Evolutionary conservation across 1,140 invertebrate genomes (phyloP).

Genomic region (Helicoverpa armigera): DNA sequence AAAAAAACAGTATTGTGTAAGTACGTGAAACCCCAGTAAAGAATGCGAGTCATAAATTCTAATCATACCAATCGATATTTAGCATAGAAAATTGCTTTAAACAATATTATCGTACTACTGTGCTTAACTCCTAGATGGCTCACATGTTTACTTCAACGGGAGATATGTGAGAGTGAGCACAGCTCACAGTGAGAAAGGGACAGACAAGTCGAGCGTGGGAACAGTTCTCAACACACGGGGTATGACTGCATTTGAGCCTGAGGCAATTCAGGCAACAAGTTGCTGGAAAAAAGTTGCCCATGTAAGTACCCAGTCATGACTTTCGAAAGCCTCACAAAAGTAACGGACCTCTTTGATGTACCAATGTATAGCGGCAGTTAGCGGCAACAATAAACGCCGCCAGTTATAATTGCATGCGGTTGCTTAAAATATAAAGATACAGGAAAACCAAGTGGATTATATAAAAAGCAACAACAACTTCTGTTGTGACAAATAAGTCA

Average conservation of each 20-base stretch:
- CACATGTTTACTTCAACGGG: conserved; percentile 48
- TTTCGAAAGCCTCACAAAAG: conserved; percentile 60
- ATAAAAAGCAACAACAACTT: neutral
- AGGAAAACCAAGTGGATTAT: neutral
- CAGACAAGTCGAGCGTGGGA: conserved; percentile 67
- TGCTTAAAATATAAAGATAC: neutral
- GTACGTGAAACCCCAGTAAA: too few species aligned
- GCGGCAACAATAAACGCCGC: conserved; percentile 17
- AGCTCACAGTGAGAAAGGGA: conserved; percentile 54
- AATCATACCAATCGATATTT: too few species aligned
- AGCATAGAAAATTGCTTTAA: neutral
- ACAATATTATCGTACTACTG: neutral
- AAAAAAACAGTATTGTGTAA: too few species aligned
- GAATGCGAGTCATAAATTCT: too few species aligned
- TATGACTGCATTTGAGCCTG: conserved; percentile 61
- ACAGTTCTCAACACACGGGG: conserved; percentile 55
- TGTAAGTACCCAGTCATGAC: conserved; percentile 56
- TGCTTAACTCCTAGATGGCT: conserved; percentile 7
- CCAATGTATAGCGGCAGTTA: conserved; percentile 24
- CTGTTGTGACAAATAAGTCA: too few species aligned
- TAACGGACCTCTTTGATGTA: conserved; percentile 49
- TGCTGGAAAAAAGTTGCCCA: conserved; percentile 63
- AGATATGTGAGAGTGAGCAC: conserved; percentile 52
- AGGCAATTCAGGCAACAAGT: conserved; percentile 60
- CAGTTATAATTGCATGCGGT: neutral